These are phyloP conservation scores for Arenicola marina DNA, from an alignment of 2,888 invertebrate genomes.

Conservation along the genomic window DNA sequence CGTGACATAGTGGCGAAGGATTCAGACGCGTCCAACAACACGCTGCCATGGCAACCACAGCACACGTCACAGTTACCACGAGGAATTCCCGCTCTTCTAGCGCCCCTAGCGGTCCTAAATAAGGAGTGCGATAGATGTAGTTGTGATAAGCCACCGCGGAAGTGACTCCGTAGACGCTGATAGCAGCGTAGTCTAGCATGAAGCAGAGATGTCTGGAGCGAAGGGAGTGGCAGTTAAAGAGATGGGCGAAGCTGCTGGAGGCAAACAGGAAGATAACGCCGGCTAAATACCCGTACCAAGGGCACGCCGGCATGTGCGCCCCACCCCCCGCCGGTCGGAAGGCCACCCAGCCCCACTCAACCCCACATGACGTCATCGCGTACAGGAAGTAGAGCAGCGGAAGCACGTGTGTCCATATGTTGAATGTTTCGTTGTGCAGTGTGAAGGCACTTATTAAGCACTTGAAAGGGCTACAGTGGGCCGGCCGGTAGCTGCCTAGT, in stretches of 20 bases:
- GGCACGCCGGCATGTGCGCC: background rate
- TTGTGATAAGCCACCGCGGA: slow-evolving; percentile 56
- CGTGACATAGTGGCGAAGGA: slow-evolving; percentile 41
- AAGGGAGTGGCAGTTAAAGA: slow-evolving; percentile 62
- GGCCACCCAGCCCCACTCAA: slow-evolving; percentile 4
- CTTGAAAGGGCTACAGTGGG: background rate
- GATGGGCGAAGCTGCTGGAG: slow-evolving; percentile 61
- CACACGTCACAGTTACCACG: slow-evolving; percentile 40
- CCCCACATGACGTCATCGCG: slow-evolving; percentile 4
- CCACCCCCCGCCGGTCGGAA: background rate
- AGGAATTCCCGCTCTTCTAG: slow-evolving; percentile 44
- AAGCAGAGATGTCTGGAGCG: slow-evolving; percentile 63
- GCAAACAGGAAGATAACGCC: background rate
- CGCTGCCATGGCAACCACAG: slow-evolving; percentile 51
- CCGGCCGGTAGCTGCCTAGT: slow-evolving; percentile 11
- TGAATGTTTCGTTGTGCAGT: slow-evolving; percentile 61
- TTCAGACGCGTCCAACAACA: slow-evolving; percentile 60
- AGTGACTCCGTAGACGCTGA: slow-evolving; percentile 61
- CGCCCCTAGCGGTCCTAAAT: background rate
- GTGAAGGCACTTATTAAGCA: slow-evolving; percentile 9
- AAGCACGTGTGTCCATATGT: slow-evolving; percentile 64
- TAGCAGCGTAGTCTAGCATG: slow-evolving; percentile 63
- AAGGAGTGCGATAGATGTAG: slow-evolving; percentile 45
- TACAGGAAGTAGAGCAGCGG: slow-evolving; percentile 60
- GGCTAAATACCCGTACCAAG: background rate